Conservation (phyloP, 2,888 invertebrate genomes). For the Drosophila multiciliata region DNA sequence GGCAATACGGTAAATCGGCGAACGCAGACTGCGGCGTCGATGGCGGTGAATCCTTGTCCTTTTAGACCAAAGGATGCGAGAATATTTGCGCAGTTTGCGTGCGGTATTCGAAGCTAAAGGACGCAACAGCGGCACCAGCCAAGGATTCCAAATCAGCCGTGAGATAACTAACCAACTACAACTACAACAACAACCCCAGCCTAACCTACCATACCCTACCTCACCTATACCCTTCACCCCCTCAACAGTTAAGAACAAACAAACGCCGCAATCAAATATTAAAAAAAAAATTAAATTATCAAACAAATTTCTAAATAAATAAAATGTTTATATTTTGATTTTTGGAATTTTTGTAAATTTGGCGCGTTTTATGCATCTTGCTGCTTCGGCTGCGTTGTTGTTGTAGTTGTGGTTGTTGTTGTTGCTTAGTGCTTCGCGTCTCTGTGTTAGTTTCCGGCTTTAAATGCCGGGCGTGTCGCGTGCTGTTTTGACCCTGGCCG, state of each 20-base stretch:
- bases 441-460: slow-evolving; percentile 2
- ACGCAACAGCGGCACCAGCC: slow-evolving; percentile 61
- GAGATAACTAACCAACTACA: slow-evolving; percentile 12
- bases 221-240: neutral
- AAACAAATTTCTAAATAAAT: neutral
- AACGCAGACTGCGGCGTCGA: slow-evolving; percentile 2
- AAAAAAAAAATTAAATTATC: neutral
- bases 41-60: slow-evolving; percentile 47
- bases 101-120: slow-evolving; percentile 79
- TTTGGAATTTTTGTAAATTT: neutral
- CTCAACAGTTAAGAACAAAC: neutral
- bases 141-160: slow-evolving; percentile 26
- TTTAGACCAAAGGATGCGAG: slow-evolving; percentile 70
- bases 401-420: slow-evolving; percentile 1
- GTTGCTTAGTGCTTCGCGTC: slow-evolving; percentile 17
- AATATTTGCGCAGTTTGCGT: slow-evolving; percentile 80
- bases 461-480: slow-evolving; percentile 28
- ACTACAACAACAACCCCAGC: slow-evolving; percentile 3
- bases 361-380: slow-evolving; percentile 20
- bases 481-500: slow-evolving; percentile 35
- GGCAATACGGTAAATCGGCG: slow-evolving; percentile 22
- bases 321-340: neutral
- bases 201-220: slow-evolving; percentile 3
- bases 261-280: slow-evolving; percentile 3
- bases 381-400: slow-evolving; percentile 4